Evolutionary conservation across 64 coral and sea anemone genomes (phyloP), one percentile per base, ranked within the genome.

Genomic region (Catalaphyllia jardinei): DNA sequence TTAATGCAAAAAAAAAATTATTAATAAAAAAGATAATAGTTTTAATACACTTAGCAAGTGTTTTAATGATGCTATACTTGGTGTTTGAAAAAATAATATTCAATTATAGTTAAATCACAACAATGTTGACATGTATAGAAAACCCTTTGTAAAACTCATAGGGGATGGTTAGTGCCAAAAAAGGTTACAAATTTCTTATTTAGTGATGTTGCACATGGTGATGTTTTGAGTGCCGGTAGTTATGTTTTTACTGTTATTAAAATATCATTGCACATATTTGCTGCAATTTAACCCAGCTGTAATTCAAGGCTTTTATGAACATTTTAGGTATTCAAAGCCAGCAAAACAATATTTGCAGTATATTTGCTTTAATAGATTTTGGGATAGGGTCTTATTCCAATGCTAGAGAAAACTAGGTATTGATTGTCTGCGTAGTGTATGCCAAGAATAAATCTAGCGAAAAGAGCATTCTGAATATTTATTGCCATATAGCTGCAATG

Each of bases 401-500:
- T 33, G 28, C 8, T 54, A 18, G 13, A 38, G 60, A 4, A 62
- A 60, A 30, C 16, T 7, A 67, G 65, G 65, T 24, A 11, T 69
- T 69, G 65, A 69, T n/a, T 69, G 20, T 69, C 4, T 69, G 8
- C 22, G 8, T 25, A 8, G 65, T 69, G 22, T 69, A 29, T 25
- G 65, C 22, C 25, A 27, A 4, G 22, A 27, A 69, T 69, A 8
- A 69, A 69, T 24, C 33, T 71, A 71, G 63, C 31, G 51, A 71
- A 35, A 28, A 71, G 35, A 85, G 33, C 65, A 63, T 63, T 83
- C 29, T 42, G n/a, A 85, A 20, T 85, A 85, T 85, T 85, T 85
- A 85, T 85, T 85, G 24, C 62, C 10, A 85, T 10, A 50, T 67
- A 71, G 71, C 38, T 51, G 22, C 63, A 69, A 46, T 85, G 81